These are phyloP conservation scores for Trachymyrmex septentrionalis DNA, from an alignment of 1,140 invertebrate genomes.

Conservation along the genomic window DNA sequence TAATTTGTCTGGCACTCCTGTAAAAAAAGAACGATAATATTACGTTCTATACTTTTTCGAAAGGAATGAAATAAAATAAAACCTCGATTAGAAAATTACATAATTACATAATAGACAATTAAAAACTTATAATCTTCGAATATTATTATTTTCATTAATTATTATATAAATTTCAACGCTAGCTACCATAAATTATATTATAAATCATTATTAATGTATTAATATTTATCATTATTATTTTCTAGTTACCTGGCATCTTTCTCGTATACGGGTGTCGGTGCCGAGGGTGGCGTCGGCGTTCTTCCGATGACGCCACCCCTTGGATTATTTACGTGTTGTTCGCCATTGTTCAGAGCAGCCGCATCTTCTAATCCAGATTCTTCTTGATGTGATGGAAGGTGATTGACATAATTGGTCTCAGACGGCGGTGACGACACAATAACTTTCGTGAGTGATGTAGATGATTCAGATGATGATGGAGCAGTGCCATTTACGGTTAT, in stretches of 20 bases:
- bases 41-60: background rate
- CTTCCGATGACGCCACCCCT: conserved; percentile 82
- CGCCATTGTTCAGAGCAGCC: background rate
- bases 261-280: conserved; percentile 75
- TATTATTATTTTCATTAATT: background rate
- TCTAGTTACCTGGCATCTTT: conserved; percentile 67
- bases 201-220: background rate
- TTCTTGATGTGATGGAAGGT: conserved; percentile 52
- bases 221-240: conserved; percentile 1
- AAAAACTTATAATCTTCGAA: background rate
- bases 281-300: conserved; percentile 78
- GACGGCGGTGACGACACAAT: conserved; percentile 27
- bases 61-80: background rate
- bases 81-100: background rate
- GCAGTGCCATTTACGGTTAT: conserved; percentile 64
- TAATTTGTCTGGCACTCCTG: conserved; percentile 86
- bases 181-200: background rate
- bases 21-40: background rate
- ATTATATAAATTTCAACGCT: background rate
- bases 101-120: background rate
- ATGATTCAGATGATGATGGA: conserved; percentile 8
- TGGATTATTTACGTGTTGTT: conserved; percentile 73
- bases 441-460: conserved; percentile 18
- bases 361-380: conserved; percentile 8
- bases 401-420: conserved; percentile 12